A percentile compares a stretch with the other conserved stretches of the same genome.
phyloP scores from a whole-genome alignment of 2,113 vertebrate species.

The Poeciliopsis occidentalis region DNA sequence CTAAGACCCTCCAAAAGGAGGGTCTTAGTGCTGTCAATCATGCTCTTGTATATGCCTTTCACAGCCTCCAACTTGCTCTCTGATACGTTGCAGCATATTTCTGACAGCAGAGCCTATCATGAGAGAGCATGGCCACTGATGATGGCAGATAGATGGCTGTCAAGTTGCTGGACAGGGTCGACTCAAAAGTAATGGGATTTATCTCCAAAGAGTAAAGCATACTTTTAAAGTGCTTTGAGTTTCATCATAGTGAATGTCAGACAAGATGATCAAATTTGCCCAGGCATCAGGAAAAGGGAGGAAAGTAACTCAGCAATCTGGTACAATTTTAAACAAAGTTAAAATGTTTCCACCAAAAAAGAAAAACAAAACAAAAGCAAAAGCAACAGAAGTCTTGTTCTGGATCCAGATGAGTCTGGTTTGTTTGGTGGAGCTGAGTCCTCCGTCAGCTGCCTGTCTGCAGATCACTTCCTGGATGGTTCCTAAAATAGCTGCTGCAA shows the following conservation, averaged over 20 bases:
- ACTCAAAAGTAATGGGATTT: background rate
- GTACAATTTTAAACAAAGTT: background rate
- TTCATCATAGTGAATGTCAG: background rate
- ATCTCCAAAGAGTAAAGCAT: background rate
- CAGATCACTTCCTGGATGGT: conserved; percentile 76
- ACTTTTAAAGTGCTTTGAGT: background rate
- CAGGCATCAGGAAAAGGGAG: background rate
- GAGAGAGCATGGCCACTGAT: too few relatives aligned
- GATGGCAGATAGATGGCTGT: too few relatives aligned
- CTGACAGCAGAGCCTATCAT: too few relatives aligned
- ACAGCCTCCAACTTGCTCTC: too few relatives aligned
- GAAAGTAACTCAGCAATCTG: background rate
- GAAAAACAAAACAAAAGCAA: background rate
- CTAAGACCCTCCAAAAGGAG: too few relatives aligned
- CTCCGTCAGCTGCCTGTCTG: conserved; percentile 59
- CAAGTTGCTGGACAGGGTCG: too few relatives aligned
- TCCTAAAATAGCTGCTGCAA: conserved; percentile 77
- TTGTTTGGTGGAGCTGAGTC: conserved; percentile 44
- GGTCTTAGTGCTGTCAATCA: too few relatives aligned
- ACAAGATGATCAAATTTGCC: background rate
- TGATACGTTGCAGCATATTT: too few relatives aligned
- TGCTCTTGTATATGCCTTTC: too few relatives aligned
- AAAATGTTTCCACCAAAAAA: background rate
- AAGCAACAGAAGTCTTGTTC: conserved; percentile 21
- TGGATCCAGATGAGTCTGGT: conserved; percentile 31